phyloP scores from a whole-genome alignment of 2,888 invertebrate genomes.

The Chydorus sphaericus region DNA sequence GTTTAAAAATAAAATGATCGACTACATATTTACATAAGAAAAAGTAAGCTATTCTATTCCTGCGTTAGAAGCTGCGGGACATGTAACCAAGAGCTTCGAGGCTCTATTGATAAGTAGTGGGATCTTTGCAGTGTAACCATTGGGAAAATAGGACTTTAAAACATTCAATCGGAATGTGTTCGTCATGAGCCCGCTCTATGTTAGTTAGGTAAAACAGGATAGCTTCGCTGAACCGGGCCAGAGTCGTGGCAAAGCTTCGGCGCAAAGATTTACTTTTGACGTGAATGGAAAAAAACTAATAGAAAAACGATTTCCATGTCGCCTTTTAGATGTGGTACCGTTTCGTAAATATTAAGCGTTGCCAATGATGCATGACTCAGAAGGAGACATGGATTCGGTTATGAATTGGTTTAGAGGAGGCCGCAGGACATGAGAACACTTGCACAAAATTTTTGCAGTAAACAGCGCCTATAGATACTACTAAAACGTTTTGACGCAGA shows the following conservation, averaged over 20 bases:
- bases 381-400: slow-evolving; percentile 72
- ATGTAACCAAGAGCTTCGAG: slow-evolving; percentile 37
- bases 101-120: slow-evolving; percentile 35
- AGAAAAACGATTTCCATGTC: slow-evolving; percentile 68
- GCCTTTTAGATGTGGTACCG: slow-evolving; percentile 73
- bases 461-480: slow-evolving; percentile 66
- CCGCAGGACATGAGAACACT: background rate
- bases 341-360: slow-evolving; percentile 61
- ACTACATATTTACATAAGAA: too few species aligned
- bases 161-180: slow-evolving; percentile 70
- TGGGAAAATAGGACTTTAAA: slow-evolving; percentile 70
- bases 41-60: too few species aligned
- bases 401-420: slow-evolving; percentile 16
- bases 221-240: slow-evolving; percentile 77
- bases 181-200: slow-evolving; percentile 43
- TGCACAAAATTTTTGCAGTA: slow-evolving; percentile 51
- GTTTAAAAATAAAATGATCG: too few species aligned
- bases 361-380: slow-evolving; percentile 76
- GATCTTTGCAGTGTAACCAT: slow-evolving; percentile 69
- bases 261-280: slow-evolving; percentile 64
- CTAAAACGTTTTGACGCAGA: slow-evolving; percentile 68
- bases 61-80: slow-evolving; percentile 31
- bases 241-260: slow-evolving; percentile 60
- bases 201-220: slow-evolving; percentile 62
- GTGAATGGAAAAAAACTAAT: slow-evolving; percentile 44